Percentiles rank a stretch among this genome's conserved stretches.
Evolutionary conservation across 2,797 vertebrate genomes (phyloP).

Genomic region (Benthosema pterotum): DNA sequence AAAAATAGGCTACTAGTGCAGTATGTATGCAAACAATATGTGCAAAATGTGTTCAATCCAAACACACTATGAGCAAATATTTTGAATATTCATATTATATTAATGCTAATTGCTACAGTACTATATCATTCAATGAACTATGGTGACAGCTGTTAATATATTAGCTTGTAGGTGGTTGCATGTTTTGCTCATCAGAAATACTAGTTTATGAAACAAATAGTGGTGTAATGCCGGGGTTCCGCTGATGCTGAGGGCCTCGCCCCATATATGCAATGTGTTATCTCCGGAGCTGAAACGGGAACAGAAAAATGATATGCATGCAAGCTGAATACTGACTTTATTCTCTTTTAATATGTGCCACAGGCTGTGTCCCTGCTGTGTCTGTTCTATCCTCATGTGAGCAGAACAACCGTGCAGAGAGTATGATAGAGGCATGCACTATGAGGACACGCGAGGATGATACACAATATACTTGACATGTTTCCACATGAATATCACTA

Average conservation of each 20-base stretch:
- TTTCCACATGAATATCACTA: conserved; percentile 56
- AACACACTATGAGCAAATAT: neutral
- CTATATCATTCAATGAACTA: conserved; percentile 17
- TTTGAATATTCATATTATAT: conserved; percentile 20
- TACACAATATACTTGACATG: conserved; percentile 64
- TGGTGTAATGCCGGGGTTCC: conserved; percentile 50
- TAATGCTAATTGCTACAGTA: conserved; percentile 2
- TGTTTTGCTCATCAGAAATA: conserved; percentile 51
- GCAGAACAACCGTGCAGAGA: conserved; percentile 56
- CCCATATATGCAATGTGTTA: conserved; percentile 38
- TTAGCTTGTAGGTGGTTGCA: conserved; percentile 13
- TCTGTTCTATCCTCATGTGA: conserved; percentile 59
- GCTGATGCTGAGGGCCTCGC: too few relatives aligned
- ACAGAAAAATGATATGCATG: conserved; percentile 61
- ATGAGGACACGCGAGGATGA: conserved; percentile 42
- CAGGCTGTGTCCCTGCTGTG: conserved; percentile 69
- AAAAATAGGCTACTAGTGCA: conserved; percentile 2
- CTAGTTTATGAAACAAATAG: conserved; percentile 55
- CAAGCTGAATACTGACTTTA: conserved; percentile 53
- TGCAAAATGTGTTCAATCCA: conserved; percentile 9
- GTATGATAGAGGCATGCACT: conserved; percentile 67
- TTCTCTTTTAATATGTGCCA: conserved; percentile 65
- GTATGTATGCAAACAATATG: conserved; percentile 21
- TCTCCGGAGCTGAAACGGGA: conserved; percentile 57
- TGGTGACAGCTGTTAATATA: conserved; percentile 20